Evolutionary conservation across 2,888 invertebrate genomes (phyloP), one percentile per base, ranked within the genome.

Genomic region (Subacronicta megacephala): DNA sequence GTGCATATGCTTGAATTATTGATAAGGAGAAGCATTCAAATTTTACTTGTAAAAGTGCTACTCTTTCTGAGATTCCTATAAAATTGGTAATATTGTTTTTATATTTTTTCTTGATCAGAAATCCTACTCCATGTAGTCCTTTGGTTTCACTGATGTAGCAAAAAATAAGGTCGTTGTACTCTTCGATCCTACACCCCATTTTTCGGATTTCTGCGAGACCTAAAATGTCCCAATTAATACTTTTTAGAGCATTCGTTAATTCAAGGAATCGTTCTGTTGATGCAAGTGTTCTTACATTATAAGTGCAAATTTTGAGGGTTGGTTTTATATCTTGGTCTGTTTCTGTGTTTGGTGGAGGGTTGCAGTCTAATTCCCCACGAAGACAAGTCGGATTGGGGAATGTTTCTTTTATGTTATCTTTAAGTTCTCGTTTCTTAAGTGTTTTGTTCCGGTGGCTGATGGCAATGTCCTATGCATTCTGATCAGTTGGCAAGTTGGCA

Each of bases 1-100:
- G 75, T 10, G 72, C 50, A 13, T 75, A 67, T 1, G 44, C 53
- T 56, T 75, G 73, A 7, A 74, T 65, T 13, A 77, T 42, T 23
- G 50, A 42, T 37, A 46, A 3, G 20, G 26, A 29, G 45, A 23
- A 26, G 10, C 9, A 17, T 31, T 44, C 44, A 13, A 49, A 40
- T 31, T 49, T 43, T n/a, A 36, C 1, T 43, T 51, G 51, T 18
- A 51, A 13, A 18, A 51, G 36, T 7, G 43, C 43, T 18, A 43
- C 43, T 29, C 51, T 35, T 40, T 51, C 51, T 1, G 51, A 51
- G 18, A 51, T 37, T 13, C 37, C 51, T 43, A 6, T 43, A 29
- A 51, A 43, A 16, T 51, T 51, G 7, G 31, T 33, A 6, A 49
- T 43, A 6, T 43, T 18, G 10, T 15, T 23, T 36, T 45, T 36